These are phyloP conservation scores for Lumbricus terrestris DNA, from an alignment of 2,888 invertebrate genomes.

Conservation along the genomic window DNA sequence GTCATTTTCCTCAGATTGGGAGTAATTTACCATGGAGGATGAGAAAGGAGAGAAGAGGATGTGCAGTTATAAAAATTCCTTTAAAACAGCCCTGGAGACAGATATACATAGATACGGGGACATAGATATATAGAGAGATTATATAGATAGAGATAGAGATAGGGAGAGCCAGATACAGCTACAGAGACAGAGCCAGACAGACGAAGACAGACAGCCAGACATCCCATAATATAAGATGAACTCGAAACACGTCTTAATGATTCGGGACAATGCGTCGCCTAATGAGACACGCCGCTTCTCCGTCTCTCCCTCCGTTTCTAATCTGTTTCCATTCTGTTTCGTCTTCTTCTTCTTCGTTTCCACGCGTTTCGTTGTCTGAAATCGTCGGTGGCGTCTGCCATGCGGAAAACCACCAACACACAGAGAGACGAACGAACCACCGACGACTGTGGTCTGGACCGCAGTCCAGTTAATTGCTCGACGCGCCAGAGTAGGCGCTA, in stretches of 20 bases:
- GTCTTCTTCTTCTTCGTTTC: too few species aligned
- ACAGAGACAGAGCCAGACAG: too few species aligned
- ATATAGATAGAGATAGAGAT: too few species aligned
- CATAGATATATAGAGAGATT: too few species aligned
- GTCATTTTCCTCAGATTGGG: too few species aligned
- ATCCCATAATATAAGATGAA: background rate
- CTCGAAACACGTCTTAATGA: background rate
- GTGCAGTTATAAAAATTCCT: too few species aligned
- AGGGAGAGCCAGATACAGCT: too few species aligned
- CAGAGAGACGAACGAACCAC: background rate
- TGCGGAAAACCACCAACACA: background rate
- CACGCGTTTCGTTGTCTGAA: background rate
- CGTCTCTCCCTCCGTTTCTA: background rate
- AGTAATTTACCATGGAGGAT: too few species aligned
- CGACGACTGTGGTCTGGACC: background rate
- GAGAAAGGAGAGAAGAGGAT: too few species aligned
- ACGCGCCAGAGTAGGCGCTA: background rate
- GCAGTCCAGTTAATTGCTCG: background rate
- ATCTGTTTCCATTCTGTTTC: too few species aligned
- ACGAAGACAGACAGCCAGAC: background rate
- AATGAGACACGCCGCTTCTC: background rate
- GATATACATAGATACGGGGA: too few species aligned
- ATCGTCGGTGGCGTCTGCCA: background rate
- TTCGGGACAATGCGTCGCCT: background rate
- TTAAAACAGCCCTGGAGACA: too few species aligned